Base-by-base conservation (phyloP, 2,113 vertebrate genomes). In the Neodon shergylaensis region DNA sequence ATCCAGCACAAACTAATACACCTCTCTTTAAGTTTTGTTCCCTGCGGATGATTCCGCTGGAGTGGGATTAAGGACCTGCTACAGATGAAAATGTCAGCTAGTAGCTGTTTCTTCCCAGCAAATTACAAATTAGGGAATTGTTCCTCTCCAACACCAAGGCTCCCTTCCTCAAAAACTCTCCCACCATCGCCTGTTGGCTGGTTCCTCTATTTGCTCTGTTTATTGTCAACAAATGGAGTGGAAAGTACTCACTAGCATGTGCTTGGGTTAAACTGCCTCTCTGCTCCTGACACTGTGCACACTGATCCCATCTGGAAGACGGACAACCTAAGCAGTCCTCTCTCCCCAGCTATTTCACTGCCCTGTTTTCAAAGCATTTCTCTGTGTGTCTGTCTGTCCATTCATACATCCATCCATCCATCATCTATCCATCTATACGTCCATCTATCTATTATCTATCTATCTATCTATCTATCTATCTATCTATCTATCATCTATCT, bases 221-320 rank as follows among this genome's bases (percentile, higher is more conserved):
- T 66, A 86, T 47, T 74, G 28, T 77, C 94, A 78, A 66, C 26
- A 66, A 90, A 63, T 42, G 44, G 65, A 82, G 79, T 0, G 1
- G 78, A 73, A 86, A 54, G 68, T 68, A 63, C 44, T 92, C 26
- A 36, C 28, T 36, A 63, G 79, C 33, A 10, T n/a, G 22, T 77
- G 94, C 91, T 36, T 61, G 74, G 83, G 87, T 42, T 70, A 91
- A 66, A 58, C 63, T 36, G 21, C 83, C 74, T 31, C 10, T 87
- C 85, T 47, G 74, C 70, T 74, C 7, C 0, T 14, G 9, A 22
- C n/a, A 47, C 76, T 85, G 36, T 52, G 26, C 85, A 61, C 66
- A 36, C 77, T 73, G 96, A 94, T 90, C 88, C 90, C 94, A n/a
- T 47, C 92, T 70, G 92, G n/a, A 95, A 92, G 85, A 74, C 54